Evolutionary conservation across 2,797 vertebrate species (phyloP), one percentile per base, ranked within the genome.

Genomic region (Micropoecilia bifurca): DNA sequence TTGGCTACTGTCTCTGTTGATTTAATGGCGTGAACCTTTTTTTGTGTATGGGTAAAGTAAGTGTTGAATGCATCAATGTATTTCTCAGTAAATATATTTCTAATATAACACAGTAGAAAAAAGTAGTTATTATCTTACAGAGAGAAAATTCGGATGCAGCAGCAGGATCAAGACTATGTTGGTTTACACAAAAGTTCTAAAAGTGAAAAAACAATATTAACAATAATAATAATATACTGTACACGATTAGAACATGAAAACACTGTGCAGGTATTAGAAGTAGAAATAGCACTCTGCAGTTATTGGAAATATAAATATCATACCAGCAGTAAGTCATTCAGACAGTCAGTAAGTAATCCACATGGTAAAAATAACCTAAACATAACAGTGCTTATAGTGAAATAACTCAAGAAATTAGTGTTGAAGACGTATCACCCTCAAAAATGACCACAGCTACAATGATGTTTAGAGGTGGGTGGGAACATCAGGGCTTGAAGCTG

Each of bases 1-100:
- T 91, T 89, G 90, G 85, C 88, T 92, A 83, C 90, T 88, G 88
- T 91, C 79, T 90, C 80, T 89, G 91, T 84, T 89, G 86, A 89
- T 90, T 87, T 86, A 81, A 88, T 89, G 81, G 79, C 33, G 50
- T 83, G 86, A 81, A 83, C 73, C 82, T 82, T 85, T 63, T 66
- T 66, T 30, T 1, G 0, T 39, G 63, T 41, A 68, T 20, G 2
- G 8, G 10, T 36, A 66, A 66, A 20, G 39, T 66, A 22, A 66
- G 33, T 22, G 22, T 22, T 66, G 33, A 66, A 66, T 16, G 33
- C 7, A 39, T 9, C 63, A 16, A 25, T 68, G 4, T 41, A 41
- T 39, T 68, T 68, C 36, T 68, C 36, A 41, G 20, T 68, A 68
- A 41, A 68, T 68, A 22, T 41, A 25, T 48, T 88, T 80, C 83